Percentiles rank a stretch among this genome's conserved stretches.
Conservation (phyloP, 1,140 invertebrate species). For the Artemia franciscana region DNA sequence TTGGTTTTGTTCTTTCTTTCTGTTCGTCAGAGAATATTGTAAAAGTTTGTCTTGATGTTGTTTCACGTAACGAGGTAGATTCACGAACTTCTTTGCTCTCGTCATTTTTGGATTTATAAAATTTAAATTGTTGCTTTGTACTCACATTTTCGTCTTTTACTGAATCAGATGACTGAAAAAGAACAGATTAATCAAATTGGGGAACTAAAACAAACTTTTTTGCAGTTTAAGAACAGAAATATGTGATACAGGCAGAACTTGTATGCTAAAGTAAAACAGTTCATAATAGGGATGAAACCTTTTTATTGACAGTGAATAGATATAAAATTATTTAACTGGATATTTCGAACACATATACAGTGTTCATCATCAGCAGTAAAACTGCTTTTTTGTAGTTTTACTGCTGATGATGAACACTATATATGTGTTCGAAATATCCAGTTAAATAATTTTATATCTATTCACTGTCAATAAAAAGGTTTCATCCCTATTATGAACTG, state of each 20-base stretch:
- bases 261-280: not conserved
- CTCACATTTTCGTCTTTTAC: not conserved
- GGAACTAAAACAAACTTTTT: not conserved
- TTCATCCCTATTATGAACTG: too few relatives aligned
- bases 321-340: not conserved
- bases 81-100: not conserved
- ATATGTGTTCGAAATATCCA: too few relatives aligned
- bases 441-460: too few relatives aligned
- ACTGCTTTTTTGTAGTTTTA: too few relatives aligned
- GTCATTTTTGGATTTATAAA: not conserved
- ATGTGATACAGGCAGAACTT: too few relatives aligned
- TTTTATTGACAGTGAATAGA: not conserved
- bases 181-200: not conserved
- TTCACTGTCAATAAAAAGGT: too few relatives aligned
- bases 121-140: not conserved
- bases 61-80: not conserved
- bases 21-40: not conserved
- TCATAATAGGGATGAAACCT: not conserved
- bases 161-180: not conserved
- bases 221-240: not conserved
- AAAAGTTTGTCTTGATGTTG: not conserved
- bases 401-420: too few relatives aligned
- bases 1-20: too few relatives aligned
- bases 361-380: too few relatives aligned
- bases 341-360: too few relatives aligned